phyloP scores from a whole-genome alignment of 2,113 vertebrate genomes.

The Galeopterus variegatus region DNA sequence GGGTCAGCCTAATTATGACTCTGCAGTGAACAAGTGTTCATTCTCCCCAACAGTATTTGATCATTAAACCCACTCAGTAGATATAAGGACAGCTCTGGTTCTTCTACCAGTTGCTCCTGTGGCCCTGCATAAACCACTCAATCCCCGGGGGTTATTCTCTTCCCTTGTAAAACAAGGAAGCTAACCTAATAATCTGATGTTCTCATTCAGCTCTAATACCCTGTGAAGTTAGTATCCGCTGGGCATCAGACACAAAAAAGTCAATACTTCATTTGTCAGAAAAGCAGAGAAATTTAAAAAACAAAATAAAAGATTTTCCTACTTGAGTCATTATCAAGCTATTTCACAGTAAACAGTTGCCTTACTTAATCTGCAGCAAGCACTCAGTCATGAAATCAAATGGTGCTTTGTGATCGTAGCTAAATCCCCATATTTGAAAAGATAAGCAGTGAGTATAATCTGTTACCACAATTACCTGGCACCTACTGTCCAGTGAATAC shows the following conservation, averaged over 20 bases:
- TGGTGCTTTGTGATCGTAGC: neutral
- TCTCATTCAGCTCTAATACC: neutral
- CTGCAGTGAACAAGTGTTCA: neutral
- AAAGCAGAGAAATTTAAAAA: slow-evolving; percentile 5
- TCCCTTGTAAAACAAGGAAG: slow-evolving; percentile 26
- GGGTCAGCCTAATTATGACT: neutral
- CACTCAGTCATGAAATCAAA: neutral
- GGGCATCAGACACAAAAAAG: neutral
- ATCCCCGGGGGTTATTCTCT: neutral
- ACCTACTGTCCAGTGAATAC: neutral
- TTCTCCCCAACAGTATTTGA: neutral
- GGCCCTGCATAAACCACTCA: neutral
- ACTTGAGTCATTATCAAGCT: neutral
- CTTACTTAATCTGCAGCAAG: neutral
- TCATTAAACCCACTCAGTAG: neutral
- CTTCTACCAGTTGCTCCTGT: neutral
- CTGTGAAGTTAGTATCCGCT: neutral
- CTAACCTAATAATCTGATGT: neutral
- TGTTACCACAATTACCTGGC: neutral
- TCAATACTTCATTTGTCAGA: neutral
- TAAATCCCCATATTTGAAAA: neutral
- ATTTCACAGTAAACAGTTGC: neutral
- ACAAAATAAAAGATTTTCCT: neutral
- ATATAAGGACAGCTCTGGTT: neutral
- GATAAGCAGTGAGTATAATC: neutral